Evolutionary conservation across 1,140 invertebrate species (phyloP).

Genomic region (Doryteuthis pealeii): DNA sequence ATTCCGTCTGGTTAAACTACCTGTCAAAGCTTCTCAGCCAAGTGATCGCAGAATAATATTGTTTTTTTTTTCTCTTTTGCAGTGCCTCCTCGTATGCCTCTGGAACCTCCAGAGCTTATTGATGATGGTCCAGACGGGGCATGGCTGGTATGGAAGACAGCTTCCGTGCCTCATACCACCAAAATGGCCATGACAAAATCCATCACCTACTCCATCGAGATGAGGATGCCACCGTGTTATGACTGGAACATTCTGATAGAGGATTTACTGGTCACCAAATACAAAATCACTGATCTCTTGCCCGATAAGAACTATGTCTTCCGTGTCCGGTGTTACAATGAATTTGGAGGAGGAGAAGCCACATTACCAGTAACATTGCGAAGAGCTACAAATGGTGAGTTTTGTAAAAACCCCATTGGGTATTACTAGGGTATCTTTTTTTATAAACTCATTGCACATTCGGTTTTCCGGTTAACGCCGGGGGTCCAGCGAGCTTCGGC

Average conservation of each 20-base stretch:
- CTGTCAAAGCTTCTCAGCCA: too few relatives aligned
- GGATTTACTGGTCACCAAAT: conserved; percentile 29
- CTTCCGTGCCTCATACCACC: conserved; percentile 35
- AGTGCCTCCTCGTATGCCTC: conserved; percentile 50
- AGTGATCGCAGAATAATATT: too few relatives aligned
- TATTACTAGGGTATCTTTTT: too few relatives aligned
- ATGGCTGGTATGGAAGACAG: conserved; percentile 44
- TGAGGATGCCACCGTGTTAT: conserved; percentile 33
- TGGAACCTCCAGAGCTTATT: conserved; percentile 47
- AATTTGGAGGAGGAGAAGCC: conserved; percentile 92
- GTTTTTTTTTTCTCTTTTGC: conserved; percentile 22
- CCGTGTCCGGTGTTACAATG: conserved; percentile 94
- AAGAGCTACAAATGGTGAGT: conserved; percentile 39
- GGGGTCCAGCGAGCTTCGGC: too few relatives aligned
- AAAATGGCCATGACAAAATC: conserved; percentile 30
- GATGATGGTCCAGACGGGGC: conserved; percentile 34
- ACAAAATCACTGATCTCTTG: conserved; percentile 43
- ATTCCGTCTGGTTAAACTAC: too few relatives aligned
- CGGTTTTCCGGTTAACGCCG: too few relatives aligned
- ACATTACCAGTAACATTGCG: conserved; percentile 68
- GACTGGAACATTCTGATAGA: conserved; percentile 50
- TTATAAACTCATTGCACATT: too few relatives aligned
- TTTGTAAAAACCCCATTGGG: too few relatives aligned
- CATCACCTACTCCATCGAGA: conserved; percentile 47
- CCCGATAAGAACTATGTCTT: conserved; percentile 88